A percentile compares a stretch with the other conserved stretches of the same genome.
These are phyloP conservation scores for Pedetes capensis DNA, from an alignment of 2,113 vertebrate species.

Conservation along the genomic window DNA sequence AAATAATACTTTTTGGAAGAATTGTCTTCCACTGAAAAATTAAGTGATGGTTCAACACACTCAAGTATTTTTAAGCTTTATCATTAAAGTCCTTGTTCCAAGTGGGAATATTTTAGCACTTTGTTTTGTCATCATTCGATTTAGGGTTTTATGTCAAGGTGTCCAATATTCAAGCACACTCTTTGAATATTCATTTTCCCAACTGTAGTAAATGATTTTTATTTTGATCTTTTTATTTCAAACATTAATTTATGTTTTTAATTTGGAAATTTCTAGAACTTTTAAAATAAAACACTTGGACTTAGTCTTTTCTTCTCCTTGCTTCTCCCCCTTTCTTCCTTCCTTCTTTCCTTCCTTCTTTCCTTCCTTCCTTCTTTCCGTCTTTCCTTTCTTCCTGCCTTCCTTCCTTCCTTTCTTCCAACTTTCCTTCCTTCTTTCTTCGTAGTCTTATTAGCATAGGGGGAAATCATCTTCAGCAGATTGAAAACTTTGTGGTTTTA, in stretches of 20 bases:
- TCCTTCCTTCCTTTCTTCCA: neutral
- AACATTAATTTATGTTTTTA: constrained; percentile 23
- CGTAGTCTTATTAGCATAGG: neutral
- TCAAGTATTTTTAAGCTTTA: constrained; percentile 42
- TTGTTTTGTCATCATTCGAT: constrained; percentile 37
- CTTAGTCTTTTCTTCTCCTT: neutral
- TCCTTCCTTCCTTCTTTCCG: no score
- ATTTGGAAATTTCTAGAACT: constrained; percentile 55
- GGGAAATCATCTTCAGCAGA: constrained; percentile 43
- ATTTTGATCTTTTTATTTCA: constrained; percentile 21
- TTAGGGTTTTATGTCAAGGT: constrained; percentile 51
- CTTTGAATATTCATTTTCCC: constrained; percentile 34
- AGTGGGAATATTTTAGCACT: constrained; percentile 7
- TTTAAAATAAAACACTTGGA: constrained; percentile 9
- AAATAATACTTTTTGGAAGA: constrained; percentile 45
- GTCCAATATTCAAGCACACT: constrained; percentile 10
- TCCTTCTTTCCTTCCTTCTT: neutral
- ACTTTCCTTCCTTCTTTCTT: neutral
- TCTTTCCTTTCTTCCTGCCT: neutral
- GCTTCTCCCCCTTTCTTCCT: no score
- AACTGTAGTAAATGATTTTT: neutral
- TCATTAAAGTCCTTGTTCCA: constrained; percentile 29
- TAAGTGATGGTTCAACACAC: neutral
- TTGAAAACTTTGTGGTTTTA: constrained; percentile 18
- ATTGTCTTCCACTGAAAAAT: constrained; percentile 46